Conservation (phyloP, 1,140 invertebrate species). For the Bombyx mori region DNA sequence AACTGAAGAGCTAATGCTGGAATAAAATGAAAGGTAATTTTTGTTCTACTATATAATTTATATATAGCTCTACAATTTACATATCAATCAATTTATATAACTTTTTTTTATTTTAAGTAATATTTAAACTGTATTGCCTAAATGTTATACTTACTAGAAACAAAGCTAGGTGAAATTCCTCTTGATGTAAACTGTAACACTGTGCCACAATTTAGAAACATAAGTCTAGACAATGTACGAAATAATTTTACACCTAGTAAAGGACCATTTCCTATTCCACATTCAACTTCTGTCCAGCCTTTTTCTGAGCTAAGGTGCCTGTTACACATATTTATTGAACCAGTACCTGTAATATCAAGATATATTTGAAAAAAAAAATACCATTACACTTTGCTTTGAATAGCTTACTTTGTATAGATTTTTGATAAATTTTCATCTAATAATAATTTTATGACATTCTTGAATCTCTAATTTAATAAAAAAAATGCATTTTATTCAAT, state of each 20-base stretch:
- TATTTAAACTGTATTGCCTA: not conserved
- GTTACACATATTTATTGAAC: constrained; percentile 81
- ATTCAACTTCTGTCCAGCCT: constrained; percentile 87
- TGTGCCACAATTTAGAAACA: constrained; percentile 81
- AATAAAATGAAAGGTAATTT: constrained; percentile 8
- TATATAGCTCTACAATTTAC: constrained; percentile 1
- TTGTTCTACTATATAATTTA: not conserved
- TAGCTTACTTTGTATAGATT: no score
- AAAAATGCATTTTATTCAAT: not conserved
- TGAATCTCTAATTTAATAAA: no score
- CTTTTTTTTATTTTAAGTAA: no score
- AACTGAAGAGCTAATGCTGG: constrained; percentile 86
- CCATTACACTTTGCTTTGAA: no score
- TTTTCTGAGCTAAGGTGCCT: constrained; percentile 84
- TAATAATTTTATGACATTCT: no score
- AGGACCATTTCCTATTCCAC: constrained; percentile 85
- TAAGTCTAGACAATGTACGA: constrained; percentile 76
- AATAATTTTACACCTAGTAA: constrained; percentile 81
- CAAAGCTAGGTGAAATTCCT: constrained; percentile 79
- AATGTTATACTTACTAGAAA: constrained; percentile 75
- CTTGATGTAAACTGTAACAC: constrained; percentile 80
- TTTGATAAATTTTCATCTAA: no score
- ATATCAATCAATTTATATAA: not conserved
- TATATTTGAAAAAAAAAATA: not conserved
- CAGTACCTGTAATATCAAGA: constrained; percentile 70